Evolutionary conservation across 2,888 invertebrate genomes (phyloP).

Genomic region (Brenthis ino): DNA sequence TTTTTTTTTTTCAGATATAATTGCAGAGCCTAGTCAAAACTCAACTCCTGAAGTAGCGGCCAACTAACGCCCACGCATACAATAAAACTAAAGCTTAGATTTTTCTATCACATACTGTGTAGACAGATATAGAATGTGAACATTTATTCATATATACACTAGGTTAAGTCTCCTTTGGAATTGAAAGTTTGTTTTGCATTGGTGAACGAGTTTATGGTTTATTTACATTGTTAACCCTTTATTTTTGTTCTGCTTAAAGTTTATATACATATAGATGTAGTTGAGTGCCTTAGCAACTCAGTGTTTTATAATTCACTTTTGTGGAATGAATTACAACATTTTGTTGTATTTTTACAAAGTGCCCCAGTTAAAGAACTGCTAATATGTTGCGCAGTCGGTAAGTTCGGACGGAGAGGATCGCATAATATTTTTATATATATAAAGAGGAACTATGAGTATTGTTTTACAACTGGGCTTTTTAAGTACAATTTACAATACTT

Average conservation of each 20-base stretch:
- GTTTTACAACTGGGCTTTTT: conserved; percentile 39
- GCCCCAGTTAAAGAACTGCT: conserved; percentile 18
- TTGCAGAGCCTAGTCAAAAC: conserved; percentile 62
- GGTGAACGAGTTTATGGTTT: conserved; percentile 66
- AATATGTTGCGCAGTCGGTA: conserved; percentile 38
- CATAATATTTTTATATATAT: conserved; percentile 47
- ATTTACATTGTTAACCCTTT: conserved; percentile 48
- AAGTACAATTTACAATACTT: conserved; percentile 55
- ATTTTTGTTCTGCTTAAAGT: conserved; percentile 59
- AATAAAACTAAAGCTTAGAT: conserved; percentile 50
- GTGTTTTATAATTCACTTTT: conserved; percentile 65
- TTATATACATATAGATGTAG: conserved; percentile 71
- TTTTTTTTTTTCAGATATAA: conserved; percentile 51
- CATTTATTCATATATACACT: conserved; percentile 77
- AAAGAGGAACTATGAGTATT: conserved; percentile 52
- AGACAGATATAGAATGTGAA: conserved; percentile 74
- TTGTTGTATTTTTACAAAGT: conserved; percentile 34
- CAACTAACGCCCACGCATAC: conserved; percentile 53
- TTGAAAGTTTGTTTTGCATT: conserved; percentile 72
- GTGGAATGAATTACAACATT: conserved; percentile 33
- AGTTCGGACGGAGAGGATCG: conserved; percentile 43
- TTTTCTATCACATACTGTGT: conserved; percentile 65
- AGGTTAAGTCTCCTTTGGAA: conserved; percentile 76
- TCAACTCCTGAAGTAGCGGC: conserved; percentile 55
- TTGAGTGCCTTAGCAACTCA: conserved; percentile 82